These are phyloP conservation scores for Stegastes partitus DNA, from an alignment of 2,113 vertebrate species.

Conservation along the genomic window DNA sequence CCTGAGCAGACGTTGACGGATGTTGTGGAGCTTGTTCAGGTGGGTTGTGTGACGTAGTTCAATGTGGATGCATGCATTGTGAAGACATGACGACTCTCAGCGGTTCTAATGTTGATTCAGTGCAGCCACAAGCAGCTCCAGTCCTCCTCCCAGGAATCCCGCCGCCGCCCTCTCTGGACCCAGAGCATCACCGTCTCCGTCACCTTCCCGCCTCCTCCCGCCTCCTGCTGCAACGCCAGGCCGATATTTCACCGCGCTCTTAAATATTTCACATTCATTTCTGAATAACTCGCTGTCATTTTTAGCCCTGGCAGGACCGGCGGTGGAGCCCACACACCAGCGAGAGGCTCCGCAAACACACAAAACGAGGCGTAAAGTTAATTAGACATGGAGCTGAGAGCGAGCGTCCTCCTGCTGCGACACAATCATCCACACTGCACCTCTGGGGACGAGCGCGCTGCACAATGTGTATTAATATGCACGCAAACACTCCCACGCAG, in stretches of 20 bases:
- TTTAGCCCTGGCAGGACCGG: constrained; percentile 48
- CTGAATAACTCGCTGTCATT: constrained; percentile 61
- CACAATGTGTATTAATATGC: constrained; percentile 32
- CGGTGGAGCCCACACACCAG: constrained; percentile 24
- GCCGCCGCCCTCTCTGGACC: neutral
- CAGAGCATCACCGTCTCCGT: constrained; percentile 33
- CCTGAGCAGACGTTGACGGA: no score
- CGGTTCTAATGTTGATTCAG: no score
- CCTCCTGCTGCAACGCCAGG: constrained; percentile 49
- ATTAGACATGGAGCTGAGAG: constrained; percentile 79
- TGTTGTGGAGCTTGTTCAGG: no score
- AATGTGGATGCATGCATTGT: no score
- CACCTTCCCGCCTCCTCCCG: constrained; percentile 32
- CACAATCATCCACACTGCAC: constrained; percentile 65
- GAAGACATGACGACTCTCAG: no score
- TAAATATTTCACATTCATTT: constrained; percentile 61
- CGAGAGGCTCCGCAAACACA: constrained; percentile 53
- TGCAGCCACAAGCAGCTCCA: neutral
- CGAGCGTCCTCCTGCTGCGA: constrained; percentile 72
- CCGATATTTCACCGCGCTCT: constrained; percentile 49
- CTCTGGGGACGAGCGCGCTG: constrained; percentile 50
- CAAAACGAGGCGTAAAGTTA: constrained; percentile 76
- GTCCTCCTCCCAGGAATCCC: neutral
- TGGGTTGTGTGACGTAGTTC: no score
- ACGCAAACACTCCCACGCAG: constrained; percentile 26